Conservation (phyloP, 2,888 invertebrate genomes). For the Diaphora mendica region DNA sequence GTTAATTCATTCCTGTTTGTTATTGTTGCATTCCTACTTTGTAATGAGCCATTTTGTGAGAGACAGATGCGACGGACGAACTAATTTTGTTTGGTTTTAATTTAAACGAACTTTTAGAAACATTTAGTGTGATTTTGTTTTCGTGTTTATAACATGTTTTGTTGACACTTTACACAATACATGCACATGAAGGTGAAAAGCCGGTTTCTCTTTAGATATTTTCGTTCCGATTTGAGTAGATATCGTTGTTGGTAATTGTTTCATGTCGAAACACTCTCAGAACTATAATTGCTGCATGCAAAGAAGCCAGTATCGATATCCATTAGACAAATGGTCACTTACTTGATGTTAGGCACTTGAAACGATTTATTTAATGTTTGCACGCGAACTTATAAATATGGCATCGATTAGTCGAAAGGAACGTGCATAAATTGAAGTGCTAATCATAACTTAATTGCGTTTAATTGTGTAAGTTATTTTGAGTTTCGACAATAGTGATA, state of each 20-base stretch:
- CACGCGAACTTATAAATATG: constrained; percentile 74
- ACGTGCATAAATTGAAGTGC: constrained; percentile 69
- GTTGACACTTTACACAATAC: constrained; percentile 18
- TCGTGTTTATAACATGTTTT: constrained; percentile 16
- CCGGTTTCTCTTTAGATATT: constrained; percentile 39
- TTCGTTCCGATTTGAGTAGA: constrained; percentile 32
- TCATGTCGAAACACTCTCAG: constrained; percentile 61
- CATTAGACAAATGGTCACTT: constrained; percentile 75
- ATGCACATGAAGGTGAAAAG: constrained; percentile 20
- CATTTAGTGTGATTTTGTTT: constrained; percentile 18
- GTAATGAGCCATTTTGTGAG: constrained; percentile 53
- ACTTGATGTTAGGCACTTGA: constrained; percentile 66
- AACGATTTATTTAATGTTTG: constrained; percentile 78
- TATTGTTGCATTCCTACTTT: constrained; percentile 71
- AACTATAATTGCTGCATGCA: constrained; percentile 55
- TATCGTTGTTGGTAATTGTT: constrained; percentile 53
- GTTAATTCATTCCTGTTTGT: constrained; percentile 80
- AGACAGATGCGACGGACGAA: constrained; percentile 39
- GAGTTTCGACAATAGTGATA: constrained; percentile 61
- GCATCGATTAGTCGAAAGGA: constrained; percentile 69
- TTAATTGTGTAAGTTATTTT: constrained; percentile 66
- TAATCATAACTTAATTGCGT: constrained; percentile 66
- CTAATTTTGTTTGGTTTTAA: constrained; percentile 53
- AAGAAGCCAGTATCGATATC: constrained; percentile 70
- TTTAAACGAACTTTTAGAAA: constrained; percentile 19